A percentile compares a stretch with the other conserved stretches of the same genome.
phyloP scores from a whole-genome alignment of 1,140 invertebrate genomes.

The Diuraphis noxia region DNA sequence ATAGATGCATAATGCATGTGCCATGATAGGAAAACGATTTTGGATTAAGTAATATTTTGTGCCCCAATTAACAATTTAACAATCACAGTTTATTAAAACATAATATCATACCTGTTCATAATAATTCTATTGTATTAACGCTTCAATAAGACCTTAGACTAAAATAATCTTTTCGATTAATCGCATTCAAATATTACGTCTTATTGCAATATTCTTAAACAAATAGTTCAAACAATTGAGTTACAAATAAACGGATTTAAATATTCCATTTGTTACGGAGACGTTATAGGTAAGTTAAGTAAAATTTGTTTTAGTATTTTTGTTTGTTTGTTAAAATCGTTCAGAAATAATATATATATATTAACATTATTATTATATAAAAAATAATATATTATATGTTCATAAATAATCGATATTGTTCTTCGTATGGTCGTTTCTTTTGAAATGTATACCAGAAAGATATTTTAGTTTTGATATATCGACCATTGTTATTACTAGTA shows the following conservation, averaged over 20 bases:
- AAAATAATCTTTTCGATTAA: not conserved
- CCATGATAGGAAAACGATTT: not conserved
- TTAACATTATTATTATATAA: too few species aligned
- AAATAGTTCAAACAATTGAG: not conserved
- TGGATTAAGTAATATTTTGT: not conserved
- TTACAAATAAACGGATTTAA: not conserved
- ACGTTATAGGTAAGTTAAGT: not conserved
- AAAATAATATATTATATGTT: too few species aligned
- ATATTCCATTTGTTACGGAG: not conserved
- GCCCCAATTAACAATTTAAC: slow-evolving; percentile 4
- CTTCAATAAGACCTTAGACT: not conserved
- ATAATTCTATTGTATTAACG: slow-evolving; percentile 32
- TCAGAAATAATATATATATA: not conserved
- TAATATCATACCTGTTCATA: not conserved
- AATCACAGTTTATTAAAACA: not conserved
- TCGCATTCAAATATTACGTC: not conserved
- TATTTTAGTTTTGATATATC: not conserved
- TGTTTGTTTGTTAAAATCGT: not conserved
- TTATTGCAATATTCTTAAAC: not conserved
- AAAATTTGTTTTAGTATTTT: not conserved
- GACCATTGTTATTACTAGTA: not conserved
- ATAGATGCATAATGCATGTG: not conserved
- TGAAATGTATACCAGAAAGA: not conserved
- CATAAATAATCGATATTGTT: not conserved
- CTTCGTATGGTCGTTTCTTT: not conserved